Base-by-base conservation (phyloP, 2,113 vertebrate species). In the Nymphicus hollandicus region DNA sequence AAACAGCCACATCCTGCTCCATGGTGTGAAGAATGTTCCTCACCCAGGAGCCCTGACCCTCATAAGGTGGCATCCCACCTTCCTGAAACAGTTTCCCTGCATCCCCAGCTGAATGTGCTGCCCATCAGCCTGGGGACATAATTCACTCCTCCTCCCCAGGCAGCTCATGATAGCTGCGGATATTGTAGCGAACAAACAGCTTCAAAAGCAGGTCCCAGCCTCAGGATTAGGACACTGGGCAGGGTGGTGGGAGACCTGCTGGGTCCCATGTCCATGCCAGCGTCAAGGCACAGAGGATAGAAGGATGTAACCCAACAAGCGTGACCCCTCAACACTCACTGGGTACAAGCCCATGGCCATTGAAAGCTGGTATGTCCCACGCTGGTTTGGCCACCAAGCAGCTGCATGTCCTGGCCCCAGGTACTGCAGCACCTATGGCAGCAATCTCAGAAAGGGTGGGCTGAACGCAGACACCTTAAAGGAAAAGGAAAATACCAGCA, bases 311-410 rank as follows among this genome's bases (percentile, higher is more conserved):
- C 28, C 23, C 55, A 17, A 52, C 33, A 6, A 37, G 12, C 0
- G 0, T 24, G 41, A 49, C 10, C 44, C 27, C 35, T 8, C 22
- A 10, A 0, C 37, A 1, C 28, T 53, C 1, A 0, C 39, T 83
- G n/a, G 37, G 11, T 31, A 24, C 0, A 8, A 24, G 43, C 27
- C 60, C 2, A 13, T 0, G 8, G n/a, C 33, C 0, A 17, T 14
- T 22, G 24, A 25, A 17, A 19, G 49, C 18, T 0, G 0, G 6
- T 18, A 0, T 1, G 2, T 12, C 27, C 50, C 11, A 1, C 17
- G 19, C 29, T 7, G 16, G 19, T n/a, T 17, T 17, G 66, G 20
- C 15, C 46, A 5, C 37, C 0, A 2, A n/a, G 35, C 29, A 35
- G 63, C 73, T 15, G 11, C 19, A 0, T 4, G 13, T 14, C 65